Percentiles rank a stretch among this genome's conserved stretches.
Conservation (phyloP, 2,113 vertebrate species). For the Electrona antarctica region DNA sequence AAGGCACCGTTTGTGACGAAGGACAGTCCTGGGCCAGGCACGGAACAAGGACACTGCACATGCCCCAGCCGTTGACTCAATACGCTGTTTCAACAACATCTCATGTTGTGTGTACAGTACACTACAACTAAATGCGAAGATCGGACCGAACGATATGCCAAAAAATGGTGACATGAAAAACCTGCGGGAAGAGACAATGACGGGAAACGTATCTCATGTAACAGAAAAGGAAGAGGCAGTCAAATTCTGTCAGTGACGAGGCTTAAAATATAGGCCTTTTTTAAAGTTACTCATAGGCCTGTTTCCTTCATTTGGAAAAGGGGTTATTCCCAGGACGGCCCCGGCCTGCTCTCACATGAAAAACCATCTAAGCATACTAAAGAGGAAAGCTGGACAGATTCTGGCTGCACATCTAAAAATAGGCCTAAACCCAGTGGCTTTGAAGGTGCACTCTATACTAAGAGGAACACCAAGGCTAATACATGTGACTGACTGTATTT, state of each 20-base stretch:
- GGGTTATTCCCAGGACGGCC: constrained; percentile 61
- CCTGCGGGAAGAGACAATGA: constrained; percentile 45
- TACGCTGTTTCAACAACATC: constrained; percentile 26
- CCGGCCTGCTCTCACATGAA: constrained; percentile 52
- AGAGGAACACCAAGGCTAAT: constrained; percentile 52
- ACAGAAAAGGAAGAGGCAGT: constrained; percentile 51
- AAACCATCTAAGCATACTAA: constrained; percentile 56
- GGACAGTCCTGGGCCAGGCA: constrained; percentile 42
- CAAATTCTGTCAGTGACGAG: constrained; percentile 46
- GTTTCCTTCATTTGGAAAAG: constrained; percentile 54
- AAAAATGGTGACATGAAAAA: constrained; percentile 32
- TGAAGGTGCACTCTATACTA: constrained; percentile 57
- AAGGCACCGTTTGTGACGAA: constrained; percentile 37
- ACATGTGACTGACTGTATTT: constrained; percentile 51
- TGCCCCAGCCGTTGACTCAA: constrained; percentile 46
- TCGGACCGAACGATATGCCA: constrained; percentile 39
- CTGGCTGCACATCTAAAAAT: constrained; percentile 69
- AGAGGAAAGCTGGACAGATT: constrained; percentile 66
- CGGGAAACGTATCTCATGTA: constrained; percentile 50
- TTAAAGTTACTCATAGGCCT: constrained; percentile 47
- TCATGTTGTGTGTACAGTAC: constrained; percentile 40
- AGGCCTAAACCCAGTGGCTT: constrained; percentile 59
- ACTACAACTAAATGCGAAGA: constrained; percentile 44
- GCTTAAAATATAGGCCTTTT: constrained; percentile 54
- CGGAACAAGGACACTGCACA: constrained; percentile 50